Conservation (phyloP, 2,888 invertebrate genomes). For the Pedicia rivosa region DNA sequence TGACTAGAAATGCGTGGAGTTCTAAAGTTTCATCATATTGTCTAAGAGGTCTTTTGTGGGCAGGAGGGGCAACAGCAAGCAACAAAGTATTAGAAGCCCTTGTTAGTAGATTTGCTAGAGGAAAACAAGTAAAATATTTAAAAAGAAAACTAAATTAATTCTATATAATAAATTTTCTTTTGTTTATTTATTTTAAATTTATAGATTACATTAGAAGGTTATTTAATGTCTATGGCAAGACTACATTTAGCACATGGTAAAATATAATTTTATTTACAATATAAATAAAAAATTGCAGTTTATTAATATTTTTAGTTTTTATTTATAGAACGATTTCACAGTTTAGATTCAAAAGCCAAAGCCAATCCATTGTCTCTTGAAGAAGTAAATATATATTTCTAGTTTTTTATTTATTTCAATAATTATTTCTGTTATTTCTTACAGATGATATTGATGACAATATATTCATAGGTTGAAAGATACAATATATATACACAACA, state of each 20-base stretch:
- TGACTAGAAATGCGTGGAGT: conserved; percentile 19
- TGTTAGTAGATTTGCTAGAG: conserved; percentile 45
- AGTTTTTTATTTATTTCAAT: conserved; percentile 12
- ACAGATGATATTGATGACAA: conserved; percentile 48
- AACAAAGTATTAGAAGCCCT: conserved; percentile 62
- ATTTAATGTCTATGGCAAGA: conserved; percentile 45
- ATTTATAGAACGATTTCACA: conserved; percentile 48
- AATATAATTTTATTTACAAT: conserved; percentile 11
- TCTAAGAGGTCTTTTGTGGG: conserved; percentile 46
- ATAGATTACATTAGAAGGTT: conserved; percentile 37
- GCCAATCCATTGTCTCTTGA: conserved; percentile 53
- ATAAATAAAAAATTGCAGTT: not conserved
- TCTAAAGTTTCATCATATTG: conserved; percentile 46
- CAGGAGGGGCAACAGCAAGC: conserved; percentile 51
- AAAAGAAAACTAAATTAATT: conserved; percentile 30
- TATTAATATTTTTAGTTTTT: conserved; percentile 9
- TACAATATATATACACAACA: too few species aligned
- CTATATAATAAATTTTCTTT: not conserved
- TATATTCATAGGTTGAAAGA: conserved; percentile 47
- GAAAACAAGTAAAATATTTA: conserved; percentile 6
- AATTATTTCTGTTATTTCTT: conserved; percentile 16
- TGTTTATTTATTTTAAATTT: not conserved
- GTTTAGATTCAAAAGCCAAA: conserved; percentile 52
- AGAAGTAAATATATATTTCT: conserved; percentile 36
- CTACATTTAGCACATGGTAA: conserved; percentile 45